Conservation (phyloP, 2,888 invertebrate species). For the Cantharis rustica region DNA sequence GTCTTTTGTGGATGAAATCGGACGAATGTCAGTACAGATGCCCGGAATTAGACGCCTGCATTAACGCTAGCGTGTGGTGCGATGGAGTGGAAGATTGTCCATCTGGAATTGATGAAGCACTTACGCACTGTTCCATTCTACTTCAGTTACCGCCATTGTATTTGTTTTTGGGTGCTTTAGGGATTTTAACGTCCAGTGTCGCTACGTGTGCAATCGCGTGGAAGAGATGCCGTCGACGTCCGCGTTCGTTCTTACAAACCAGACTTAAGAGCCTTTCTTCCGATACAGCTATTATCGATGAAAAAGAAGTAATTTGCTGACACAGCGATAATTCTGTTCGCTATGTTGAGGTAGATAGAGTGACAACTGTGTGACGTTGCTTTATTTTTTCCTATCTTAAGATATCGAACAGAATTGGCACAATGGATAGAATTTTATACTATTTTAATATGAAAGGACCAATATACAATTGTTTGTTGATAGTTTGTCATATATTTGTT, state of each 20-base stretch:
- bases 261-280: slow-evolving; percentile 78
- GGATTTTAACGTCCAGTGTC: slow-evolving; percentile 50
- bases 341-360: slow-evolving; percentile 88
- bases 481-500: slow-evolving; percentile 41
- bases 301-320: slow-evolving; percentile 93
- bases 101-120: slow-evolving; percentile 78
- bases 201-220: slow-evolving; percentile 45
- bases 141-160: slow-evolving; percentile 78
- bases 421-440: slow-evolving; percentile 23
- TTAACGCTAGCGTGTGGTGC: slow-evolving; percentile 79
- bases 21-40: slow-evolving; percentile 79
- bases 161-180: slow-evolving; percentile 59
- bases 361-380: slow-evolving; percentile 83
- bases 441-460: slow-evolving; percentile 35
- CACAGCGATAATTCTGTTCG: slow-evolving; percentile 94
- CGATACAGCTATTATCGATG: slow-evolving; percentile 83
- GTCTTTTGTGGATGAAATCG: slow-evolving; percentile 59
- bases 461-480: slow-evolving; percentile 31
- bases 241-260: slow-evolving; percentile 78
- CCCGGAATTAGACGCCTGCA: slow-evolving; percentile 80
- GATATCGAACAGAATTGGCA: slow-evolving; percentile 49
- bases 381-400: slow-evolving; percentile 30
- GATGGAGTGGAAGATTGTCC: slow-evolving; percentile 80
- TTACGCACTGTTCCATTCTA: slow-evolving; percentile 78
- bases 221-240: slow-evolving; percentile 62